Evolutionary conservation across 2,888 invertebrate species (phyloP), one percentile per base, ranked within the genome.

Genomic region (Leptopilina syphax): DNA sequence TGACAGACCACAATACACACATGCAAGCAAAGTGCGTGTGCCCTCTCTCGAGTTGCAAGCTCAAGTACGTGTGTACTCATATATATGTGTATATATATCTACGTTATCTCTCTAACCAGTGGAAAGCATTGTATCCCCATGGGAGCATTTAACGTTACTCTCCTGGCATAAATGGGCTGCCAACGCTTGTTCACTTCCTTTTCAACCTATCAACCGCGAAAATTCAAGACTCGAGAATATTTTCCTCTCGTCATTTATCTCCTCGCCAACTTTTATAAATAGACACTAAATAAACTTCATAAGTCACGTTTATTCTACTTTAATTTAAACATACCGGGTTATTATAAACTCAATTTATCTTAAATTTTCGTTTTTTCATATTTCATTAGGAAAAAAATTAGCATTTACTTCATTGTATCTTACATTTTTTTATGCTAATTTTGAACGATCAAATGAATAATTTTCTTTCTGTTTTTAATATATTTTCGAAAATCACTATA

Each of bases 91-190:
- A 7, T 34, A 54, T 24, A 12, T 70, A 27, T 50, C 13, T 54
- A 27, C n/a, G 70, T 34, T 70, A 73, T 73, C 73, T 57, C 54
- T 73, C 54, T 57, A 2, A n/a, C 57, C 57, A 57, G 73, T 73
- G 73, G 73, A 57, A 73, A 41, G 73, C 73, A 57, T 73, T 73
- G 73, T 73, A 73, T 73, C 27, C 73, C 54, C 34, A 8, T 73
- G 73, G n/a, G 73, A 73, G n/a, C 57, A 34, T 73, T 57, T 73
- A 57, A 73, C 57, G 73, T 57, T 73, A 73, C 73, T 73, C 57
- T 54, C 54, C 24, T 44, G 68, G 54, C 70, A 54, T 73, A 73
- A 73, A 73, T 73, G 73, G 57, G n/a, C 57, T 73, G 73, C 57
- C 73, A 57, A 34, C 57, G 27, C 73, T 73, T 73, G 57, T 41